Evolutionary conservation across 1,140 invertebrate genomes (phyloP).

Genomic region (Nautilus pompilius): DNA sequence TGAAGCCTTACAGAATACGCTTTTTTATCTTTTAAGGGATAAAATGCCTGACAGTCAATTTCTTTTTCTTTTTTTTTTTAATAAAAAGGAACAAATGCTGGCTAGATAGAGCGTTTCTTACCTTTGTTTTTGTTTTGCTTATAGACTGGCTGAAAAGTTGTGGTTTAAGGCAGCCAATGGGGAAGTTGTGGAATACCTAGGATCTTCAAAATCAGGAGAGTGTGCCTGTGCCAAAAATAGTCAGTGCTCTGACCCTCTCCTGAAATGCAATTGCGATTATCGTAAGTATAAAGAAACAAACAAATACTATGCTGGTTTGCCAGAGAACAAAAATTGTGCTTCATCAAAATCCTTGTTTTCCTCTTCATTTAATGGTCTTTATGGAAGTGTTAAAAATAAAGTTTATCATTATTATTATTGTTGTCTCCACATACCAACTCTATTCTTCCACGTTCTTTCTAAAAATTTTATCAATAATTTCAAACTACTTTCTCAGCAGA

Average conservation of each 20-base stretch:
- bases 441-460: too few relatives aligned
- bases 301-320: too few relatives aligned
- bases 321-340: too few relatives aligned
- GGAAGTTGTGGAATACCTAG: slow-evolving; percentile 47
- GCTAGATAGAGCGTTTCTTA: too few relatives aligned
- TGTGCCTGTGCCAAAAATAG: slow-evolving; percentile 63
- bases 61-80: neutral
- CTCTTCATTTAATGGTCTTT: too few relatives aligned
- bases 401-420: too few relatives aligned
- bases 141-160: slow-evolving; percentile 77
- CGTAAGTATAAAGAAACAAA: slow-evolving; percentile 32
- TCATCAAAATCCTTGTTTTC: too few relatives aligned
- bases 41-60: neutral
- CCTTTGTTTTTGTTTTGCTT: neutral
- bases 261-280: slow-evolving; percentile 82
- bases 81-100: too few relatives aligned
- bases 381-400: too few relatives aligned
- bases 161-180: slow-evolving; percentile 82
- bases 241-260: slow-evolving; percentile 73
- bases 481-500: too few relatives aligned
- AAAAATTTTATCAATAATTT: too few relatives aligned
- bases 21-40: neutral
- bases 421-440: too few relatives aligned
- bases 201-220: slow-evolving; percentile 36
- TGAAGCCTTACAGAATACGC: neutral